Base-by-base conservation (phyloP, 2,888 invertebrate species). In the Cyrtodaria siliqua region DNA sequence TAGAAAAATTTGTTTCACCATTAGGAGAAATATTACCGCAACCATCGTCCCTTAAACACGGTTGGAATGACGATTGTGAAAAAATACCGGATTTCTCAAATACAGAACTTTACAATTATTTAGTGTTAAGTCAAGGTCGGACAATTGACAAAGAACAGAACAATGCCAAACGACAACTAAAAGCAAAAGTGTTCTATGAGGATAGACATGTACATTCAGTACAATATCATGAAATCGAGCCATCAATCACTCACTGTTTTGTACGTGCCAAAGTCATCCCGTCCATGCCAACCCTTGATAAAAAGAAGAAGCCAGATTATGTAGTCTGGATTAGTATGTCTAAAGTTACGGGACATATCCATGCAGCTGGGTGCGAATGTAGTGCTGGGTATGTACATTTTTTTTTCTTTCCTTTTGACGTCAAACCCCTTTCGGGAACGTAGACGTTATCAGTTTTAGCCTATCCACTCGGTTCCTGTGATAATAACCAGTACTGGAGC, bases 281-380 rank as follows among this genome's bases (percentile, higher is more conserved):
- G n/a, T 69, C 72, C 12, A 9, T 63, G 50, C 64, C 72, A 52
- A 64, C 44, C 24, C 14, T 26, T 23, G 57, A 64, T 47, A 33
- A 27, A 27, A 72, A 57, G 24, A 27, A 64, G 8, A 56, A 38
- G 20, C 70, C 62, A 44, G 72, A 66, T 47, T 27, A 72, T 42
- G n/a, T 49, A 24, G 52, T 66, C 16, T 72, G 64, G 64, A 26
- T 72, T 9, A 47, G 53, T 29, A 44, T 74, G 53, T 69, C 74
- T 14, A 74, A 69, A 12, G 69, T 74, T 6, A 50, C 63, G 18
- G 53, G 68, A 18, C 53, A 50, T 23, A 50, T 74, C 16, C 62
- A 69, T 63, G 53, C 68, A 24, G 74, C 68, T 29, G 52, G 56
- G 8, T 74, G 69, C 49, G 38, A 57, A 26, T 69, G 69, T 57